Evolutionary conservation across 2,888 invertebrate species (phyloP), one percentile per base, ranked within the genome.

Genomic region (Hoplodrina ambigua): DNA sequence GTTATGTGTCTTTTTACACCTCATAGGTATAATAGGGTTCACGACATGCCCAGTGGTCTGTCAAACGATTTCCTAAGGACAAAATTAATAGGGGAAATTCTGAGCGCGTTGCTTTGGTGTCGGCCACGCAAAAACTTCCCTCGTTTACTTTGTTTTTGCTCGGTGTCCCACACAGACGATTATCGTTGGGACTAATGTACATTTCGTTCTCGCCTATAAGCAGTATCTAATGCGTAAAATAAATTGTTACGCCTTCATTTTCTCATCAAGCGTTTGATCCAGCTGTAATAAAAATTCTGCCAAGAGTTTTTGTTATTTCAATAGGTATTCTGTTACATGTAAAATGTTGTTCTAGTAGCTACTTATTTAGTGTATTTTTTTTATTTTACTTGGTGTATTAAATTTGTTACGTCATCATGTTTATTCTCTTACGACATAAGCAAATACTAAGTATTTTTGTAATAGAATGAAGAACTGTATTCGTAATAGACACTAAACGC

Each of bases 31-130:
- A 82, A 78, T 78, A 78, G 75, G 75, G 69, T 69, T 68, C 72
- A 68, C 78, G 67, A 84, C 76, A 85, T 82, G 81, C 76, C 80
- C 85, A 86, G 78, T 87, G 87, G 85, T 81, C 81, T 87, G 86
- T 87, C 86, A 88, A 89, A 88, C 82, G 78, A 86, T 88, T 88
- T 85, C 78, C 86, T 78, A 76, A 81, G 84, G 82, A 80, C 78
- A 82, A 89, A 87, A 90, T 90, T 88, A 88, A 89, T 90, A 85
- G 85, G 74, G 71, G n/a, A 82, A 88, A 88, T 86, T 88, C 87
- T 77, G 65, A 69, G 52, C 80, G 81, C 81, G 83, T 81, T 72
- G 80, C 81, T 78, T 83, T 85, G 78, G 85, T 84, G 86, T 77
- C 75, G 83, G 74, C 76, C 65, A 71, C 64, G 84, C 86, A 88